Evolutionary conservation across 2,888 invertebrate genomes (phyloP), one percentile per base, ranked within the genome.

Genomic region (Automeris io): DNA sequence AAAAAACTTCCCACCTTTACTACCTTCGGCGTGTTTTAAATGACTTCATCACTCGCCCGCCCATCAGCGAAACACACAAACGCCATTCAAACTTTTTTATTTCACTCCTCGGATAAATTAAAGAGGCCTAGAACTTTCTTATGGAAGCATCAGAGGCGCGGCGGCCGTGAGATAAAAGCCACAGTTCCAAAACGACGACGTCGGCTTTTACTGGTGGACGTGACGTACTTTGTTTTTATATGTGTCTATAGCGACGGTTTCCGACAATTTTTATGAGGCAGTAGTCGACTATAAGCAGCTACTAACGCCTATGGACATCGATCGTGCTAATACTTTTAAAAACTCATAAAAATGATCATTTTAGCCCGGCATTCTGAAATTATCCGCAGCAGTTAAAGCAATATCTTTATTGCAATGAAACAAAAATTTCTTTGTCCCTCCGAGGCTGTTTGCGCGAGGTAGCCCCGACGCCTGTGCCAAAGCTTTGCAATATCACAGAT

Each of bases 121-220:
- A 62, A 56, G 55, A 63, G 62, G 45, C 49, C 48, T 47, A 51
- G 59, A 77, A 80, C 73, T 80, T 78, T 68, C 66, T 74, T 74
- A 75, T 78, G 72, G 74, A 71, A 65, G 63, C 65, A 66, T 70
- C 68, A 68, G 60, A 67, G 64, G 70, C 70, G 67, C 61, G 56
- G 66, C 53, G 54, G 56, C 57, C 61, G 47, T 59, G 62, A 63
- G 63, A 60, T 64, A 64, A 29, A 29, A 29, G 29, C 29, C 29
- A 5, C n/a, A 29, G 29, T 29, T 29, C 16, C 16, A 3, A 29
- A 29, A 29, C 54, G 48, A n/a, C 16, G 29, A 16, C 29, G n/a
- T n/a, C n/a, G 16, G 29, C 29, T 29, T 29, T 29, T 16, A 29
- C 29, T 13, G 6, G 16, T 8, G 5, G 29, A 29, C 29, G 29